These are phyloP conservation scores for Sparus aurata DNA, from an alignment of 2,797 vertebrate genomes.

Conservation along the genomic window DNA sequence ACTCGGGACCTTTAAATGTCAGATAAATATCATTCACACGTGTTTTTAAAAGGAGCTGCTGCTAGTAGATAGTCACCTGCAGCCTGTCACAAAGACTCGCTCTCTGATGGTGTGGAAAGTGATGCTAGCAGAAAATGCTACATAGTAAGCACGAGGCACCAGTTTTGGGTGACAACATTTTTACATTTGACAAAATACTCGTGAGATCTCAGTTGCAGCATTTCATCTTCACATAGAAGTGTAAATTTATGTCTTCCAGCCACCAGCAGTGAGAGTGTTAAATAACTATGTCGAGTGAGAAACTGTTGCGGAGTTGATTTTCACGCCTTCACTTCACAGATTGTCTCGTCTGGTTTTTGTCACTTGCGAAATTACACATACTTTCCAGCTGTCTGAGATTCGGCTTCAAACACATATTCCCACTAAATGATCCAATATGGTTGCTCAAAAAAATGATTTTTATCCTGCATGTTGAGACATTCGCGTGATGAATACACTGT, in stretches of 20 bases:
- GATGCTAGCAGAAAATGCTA: constrained; percentile 48
- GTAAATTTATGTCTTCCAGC: neutral
- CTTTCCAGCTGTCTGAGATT: neutral
- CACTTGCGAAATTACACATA: neutral
- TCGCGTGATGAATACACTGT: neutral
- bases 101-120: constrained; percentile 17
- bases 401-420: neutral
- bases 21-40: constrained; percentile 34
- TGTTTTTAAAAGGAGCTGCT: constrained; percentile 52
- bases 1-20: constrained; percentile 27
- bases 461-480: neutral
- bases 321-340: neutral
- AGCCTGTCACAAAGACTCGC: constrained; percentile 33
- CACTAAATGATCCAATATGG: neutral
- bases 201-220: neutral
- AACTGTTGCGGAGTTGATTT: neutral
- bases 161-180: neutral
- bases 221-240: neutral
- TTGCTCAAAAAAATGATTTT: neutral
- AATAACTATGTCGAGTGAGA: neutral
- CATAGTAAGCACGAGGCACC: constrained; percentile 46
- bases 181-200: neutral
- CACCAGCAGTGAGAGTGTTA: neutral
- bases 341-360: neutral
- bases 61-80: constrained; percentile 37